phyloP scores from a whole-genome alignment of 2,888 invertebrate species.

The Aspidapion aeneum region DNA sequence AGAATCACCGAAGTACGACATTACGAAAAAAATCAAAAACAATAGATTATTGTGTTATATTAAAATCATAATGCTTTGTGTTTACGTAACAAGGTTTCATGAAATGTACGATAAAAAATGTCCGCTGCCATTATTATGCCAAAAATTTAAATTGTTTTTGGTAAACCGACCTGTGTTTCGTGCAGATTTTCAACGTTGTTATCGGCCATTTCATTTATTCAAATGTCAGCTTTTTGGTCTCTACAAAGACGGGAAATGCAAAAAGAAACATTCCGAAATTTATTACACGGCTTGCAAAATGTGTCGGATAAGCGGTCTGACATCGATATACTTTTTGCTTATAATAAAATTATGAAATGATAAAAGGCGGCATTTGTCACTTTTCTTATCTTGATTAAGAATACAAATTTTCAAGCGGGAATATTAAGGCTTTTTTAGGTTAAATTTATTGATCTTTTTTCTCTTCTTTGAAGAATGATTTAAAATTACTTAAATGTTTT shows the following conservation, averaged over 20 bases:
- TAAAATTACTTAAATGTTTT: no score
- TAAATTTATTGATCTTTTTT: no score
- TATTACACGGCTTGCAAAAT: neutral
- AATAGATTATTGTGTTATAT: no score
- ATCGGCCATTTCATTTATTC: neutral
- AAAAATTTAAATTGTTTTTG: neutral
- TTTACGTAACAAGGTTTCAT: neutral
- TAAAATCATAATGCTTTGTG: no score
- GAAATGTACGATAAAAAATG: neutral
- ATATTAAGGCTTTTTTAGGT: no score
- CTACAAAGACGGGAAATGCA: neutral
- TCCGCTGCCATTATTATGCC: neutral
- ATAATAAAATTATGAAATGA: constrained; percentile 4
- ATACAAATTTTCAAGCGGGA: constrained; percentile 11
- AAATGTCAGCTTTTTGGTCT: neutral
- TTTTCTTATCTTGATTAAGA: constrained; percentile 8
- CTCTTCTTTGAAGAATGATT: no score
- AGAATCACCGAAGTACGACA: no score
- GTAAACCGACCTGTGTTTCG: neutral
- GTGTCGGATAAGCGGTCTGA: constrained; percentile 11
- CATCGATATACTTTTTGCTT: constrained; percentile 13
- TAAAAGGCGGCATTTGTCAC: constrained; percentile 1
- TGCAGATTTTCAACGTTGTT: neutral
- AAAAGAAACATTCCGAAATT: neutral
- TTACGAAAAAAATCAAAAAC: no score